Evolutionary conservation across 2,113 vertebrate genomes (phyloP).

Genomic region (Dunckerocampus dactyliophorus): DNA sequence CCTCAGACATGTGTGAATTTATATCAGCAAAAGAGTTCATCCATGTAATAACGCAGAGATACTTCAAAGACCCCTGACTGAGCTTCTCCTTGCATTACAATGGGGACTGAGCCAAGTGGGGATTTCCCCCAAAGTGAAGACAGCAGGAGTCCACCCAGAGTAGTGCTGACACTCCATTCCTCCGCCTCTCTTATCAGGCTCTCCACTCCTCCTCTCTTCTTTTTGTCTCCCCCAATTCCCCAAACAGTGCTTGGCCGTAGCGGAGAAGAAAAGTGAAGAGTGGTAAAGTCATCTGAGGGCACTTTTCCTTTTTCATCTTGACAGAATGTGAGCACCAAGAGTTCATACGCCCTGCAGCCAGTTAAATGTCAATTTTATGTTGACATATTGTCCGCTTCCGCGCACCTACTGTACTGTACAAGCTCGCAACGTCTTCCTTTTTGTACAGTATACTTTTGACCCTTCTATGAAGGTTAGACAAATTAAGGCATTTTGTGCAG

Average conservation of each 20-base stretch:
- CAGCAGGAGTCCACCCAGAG: constrained; percentile 37
- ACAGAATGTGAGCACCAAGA: constrained; percentile 14
- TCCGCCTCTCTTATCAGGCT: constrained; percentile 34
- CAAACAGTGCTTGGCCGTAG: constrained; percentile 36
- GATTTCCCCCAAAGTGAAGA: constrained; percentile 43
- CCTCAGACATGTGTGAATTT: constrained; percentile 28
- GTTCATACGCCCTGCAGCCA: constrained; percentile 42
- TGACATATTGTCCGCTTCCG: constrained; percentile 29
- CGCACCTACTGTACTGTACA: background rate
- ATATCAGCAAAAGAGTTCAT: constrained; percentile 40
- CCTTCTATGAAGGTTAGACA: background rate
- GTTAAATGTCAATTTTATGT: constrained; percentile 48
- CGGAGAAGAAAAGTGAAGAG: constrained; percentile 25
- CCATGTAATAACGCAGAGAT: constrained; percentile 40
- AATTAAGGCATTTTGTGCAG: background rate
- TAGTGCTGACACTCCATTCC: constrained; percentile 21
- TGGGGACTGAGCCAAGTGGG: constrained; percentile 25
- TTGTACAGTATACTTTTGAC: background rate
- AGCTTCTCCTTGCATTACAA: constrained; percentile 31
- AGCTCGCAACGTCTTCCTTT: background rate
- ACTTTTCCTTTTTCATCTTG: constrained; percentile 26
- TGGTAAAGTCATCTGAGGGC: constrained; percentile 22
- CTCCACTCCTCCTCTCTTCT: constrained; percentile 28
- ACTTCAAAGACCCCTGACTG: constrained; percentile 54
- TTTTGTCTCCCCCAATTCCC: constrained; percentile 28